A percentile compares a stretch with the other conserved stretches of the same genome.
Conservation (phyloP, 2,797 vertebrate genomes). For the Hippoglossus hippoglossus region DNA sequence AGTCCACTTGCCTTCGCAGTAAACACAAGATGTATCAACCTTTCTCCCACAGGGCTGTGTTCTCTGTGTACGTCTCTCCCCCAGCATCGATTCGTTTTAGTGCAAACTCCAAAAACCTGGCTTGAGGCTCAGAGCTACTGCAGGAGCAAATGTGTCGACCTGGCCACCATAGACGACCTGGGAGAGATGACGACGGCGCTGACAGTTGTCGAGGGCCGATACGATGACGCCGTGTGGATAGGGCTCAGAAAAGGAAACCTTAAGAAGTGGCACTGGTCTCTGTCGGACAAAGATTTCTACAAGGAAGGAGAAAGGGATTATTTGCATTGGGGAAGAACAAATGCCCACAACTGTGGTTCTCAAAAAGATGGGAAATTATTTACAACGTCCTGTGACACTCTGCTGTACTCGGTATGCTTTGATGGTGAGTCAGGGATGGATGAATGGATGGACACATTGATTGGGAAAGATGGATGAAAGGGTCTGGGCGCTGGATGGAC, state of each 20-base stretch:
- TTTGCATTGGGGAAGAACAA: fast-evolving
- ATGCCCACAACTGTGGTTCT: neutral
- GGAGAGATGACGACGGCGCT: neutral
- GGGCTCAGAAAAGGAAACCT: neutral
- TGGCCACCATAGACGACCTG: constrained; percentile 33
- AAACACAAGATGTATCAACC: neutral
- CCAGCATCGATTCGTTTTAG: neutral
- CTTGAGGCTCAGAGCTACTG: constrained; percentile 29
- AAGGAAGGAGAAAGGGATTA: constrained; percentile 28
- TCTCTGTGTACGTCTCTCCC: neutral
- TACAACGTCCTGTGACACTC: fast-evolving
- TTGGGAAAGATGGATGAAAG: no score
- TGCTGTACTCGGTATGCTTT: constrained; percentile 10
- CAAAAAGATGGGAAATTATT: fast-evolving
- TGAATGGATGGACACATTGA: no score
- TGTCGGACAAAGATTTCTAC: constrained; percentile 28
- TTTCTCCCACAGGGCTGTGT: constrained; percentile 11
- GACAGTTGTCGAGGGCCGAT: neutral
- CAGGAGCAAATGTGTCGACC: constrained; percentile 18
- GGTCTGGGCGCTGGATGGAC: neutral
- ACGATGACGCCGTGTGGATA: constrained; percentile 16
- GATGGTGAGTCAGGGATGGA: constrained; percentile 29
- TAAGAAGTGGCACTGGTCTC: constrained; percentile 29
- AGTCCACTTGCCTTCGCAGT: no score
- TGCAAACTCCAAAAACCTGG: constrained; percentile 19